Base-by-base conservation (phyloP, 2,113 vertebrate genomes). In the Asarcornis scutulata region DNA sequence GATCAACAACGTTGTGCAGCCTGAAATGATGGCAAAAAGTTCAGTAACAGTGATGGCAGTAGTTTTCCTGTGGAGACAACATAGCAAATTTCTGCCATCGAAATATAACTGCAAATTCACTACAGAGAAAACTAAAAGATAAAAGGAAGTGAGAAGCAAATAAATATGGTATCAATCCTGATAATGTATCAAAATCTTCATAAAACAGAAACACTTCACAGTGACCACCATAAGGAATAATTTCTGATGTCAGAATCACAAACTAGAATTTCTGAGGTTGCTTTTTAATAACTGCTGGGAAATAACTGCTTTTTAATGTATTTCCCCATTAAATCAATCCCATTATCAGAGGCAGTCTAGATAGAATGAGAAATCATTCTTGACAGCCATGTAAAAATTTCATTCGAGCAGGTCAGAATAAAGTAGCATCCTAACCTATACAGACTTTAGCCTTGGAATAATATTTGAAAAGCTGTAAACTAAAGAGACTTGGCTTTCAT, bases 391-490 rank as follows among this genome's bases (percentile, higher is more conserved):
- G 29, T 40, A 60, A 93, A 84, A 86, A 77, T 76, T 71, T 90
- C 46, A 92, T 44, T 64, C 52, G 64, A 67, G 62, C 8, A 42
- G 55, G 23, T 95, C 89, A 86, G 42, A 81, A 88, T 58, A 34
- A 83, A 92, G 55, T 7, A 83, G 76, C 90, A 93, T 87, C 72
- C 75, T 86, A 93, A 85, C 13, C 26, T 59, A 85, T 34, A 89
- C 16, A 91, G 75, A 48, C n/a, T 89, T 88, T 25, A 88, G 44
- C 56, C 71, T 82, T 62, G 59, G 71, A 67, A 89, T 56, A 95
- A 86, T 69, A 83, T 92, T 67, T 91, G 79, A 66, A 91, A 96
- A 93, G 67, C 46, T 85, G 32, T 69, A 91, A 89, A 42, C n/a
- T 69, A 56, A 71, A 89, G 68, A 94, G 26, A 38, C 38, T 38